Base-by-base conservation (phyloP, 2,888 invertebrate genomes). In the Heliconius sara region DNA sequence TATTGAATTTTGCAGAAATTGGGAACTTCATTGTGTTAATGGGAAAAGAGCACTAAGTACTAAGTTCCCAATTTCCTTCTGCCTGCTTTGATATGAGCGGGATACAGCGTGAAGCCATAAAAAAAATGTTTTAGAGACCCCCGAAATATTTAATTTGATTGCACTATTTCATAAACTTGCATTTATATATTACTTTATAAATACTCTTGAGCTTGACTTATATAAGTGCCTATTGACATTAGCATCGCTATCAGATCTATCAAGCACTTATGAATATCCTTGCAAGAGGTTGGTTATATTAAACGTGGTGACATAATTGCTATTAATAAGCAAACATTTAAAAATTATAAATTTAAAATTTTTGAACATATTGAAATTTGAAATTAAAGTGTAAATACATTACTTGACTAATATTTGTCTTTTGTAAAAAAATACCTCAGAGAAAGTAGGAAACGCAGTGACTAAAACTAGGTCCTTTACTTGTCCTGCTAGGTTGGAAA, bases 211-310 rank as follows among this genome's bases (percentile, higher is more conserved):
- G 27, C 12, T 10, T 30, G 47, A 27, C 47, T 39, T 27, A 67
- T 34, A 67, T 16, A 72, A 78, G 65, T 43, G 70, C 60, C 34
- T 57, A 73, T 78, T 78, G 43, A 60, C 60, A 60, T n/a, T 60
- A 60, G 13, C 43, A 74, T 34, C 30, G 30, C 65, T 39, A 74
- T 47, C 74, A 67, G 78, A 60, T 39, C 34, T 67, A 74, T 67
- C 66, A 67, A 74, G 10, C 12, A 74, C 34, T 74, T 34, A 66
- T 47, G 47, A 57, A 66, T 78, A 30, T 67, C 66, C 30, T 47
- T 30, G 27, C 19, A 25, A 19, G 74, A 74, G 43, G 25, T 72
- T 63, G 39, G 16, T 39, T 5, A 39, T 39, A 39, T 63, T 16
- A 39, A 39, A 63, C 2, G 39, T 63, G 63, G 19, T 39, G 43